A percentile compares a stretch with the other conserved stretches of the same genome.
Evolutionary conservation across 2,113 vertebrate genomes (phyloP).

Genomic region (Muntiacus reevesi): DNA sequence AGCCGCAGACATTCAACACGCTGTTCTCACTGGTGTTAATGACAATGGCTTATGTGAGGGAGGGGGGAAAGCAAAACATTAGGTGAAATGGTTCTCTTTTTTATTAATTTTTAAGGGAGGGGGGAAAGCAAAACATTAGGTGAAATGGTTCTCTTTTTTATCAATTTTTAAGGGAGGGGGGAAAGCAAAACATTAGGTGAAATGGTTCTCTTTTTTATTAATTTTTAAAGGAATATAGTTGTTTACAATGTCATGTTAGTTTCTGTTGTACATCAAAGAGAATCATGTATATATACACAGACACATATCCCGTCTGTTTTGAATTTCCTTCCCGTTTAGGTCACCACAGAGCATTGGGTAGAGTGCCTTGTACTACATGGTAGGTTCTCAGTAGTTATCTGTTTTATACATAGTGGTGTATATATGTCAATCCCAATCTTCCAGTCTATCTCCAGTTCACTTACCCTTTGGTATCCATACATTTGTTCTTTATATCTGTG

Average conservation of each 20-base stretch:
- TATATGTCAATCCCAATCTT: neutral
- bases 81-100: neutral
- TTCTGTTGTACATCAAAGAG: neutral
- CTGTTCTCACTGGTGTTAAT: neutral
- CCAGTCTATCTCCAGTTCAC: neutral
- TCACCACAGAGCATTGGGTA: neutral
- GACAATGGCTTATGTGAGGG: neutral
- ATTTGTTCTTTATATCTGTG: neutral
- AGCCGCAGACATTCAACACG: neutral
- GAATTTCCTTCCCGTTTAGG: neutral
- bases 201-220: neutral
- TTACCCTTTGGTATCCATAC: neutral
- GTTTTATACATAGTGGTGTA: neutral
- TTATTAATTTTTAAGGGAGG: neutral
- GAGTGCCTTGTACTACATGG: neutral
- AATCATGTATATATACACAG: neutral
- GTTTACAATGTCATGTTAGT: neutral
- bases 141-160: neutral
- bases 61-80: neutral
- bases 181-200: neutral
- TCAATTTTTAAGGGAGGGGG: rapidly evolving
- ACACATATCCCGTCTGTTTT: neutral
- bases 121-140: neutral
- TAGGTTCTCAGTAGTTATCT: neutral
- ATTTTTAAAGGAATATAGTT: neutral